Evolutionary conservation across 2,797 vertebrate genomes (phyloP), one percentile per base, ranked within the genome.

Genomic region (Chaenodraco wilsoni): DNA sequence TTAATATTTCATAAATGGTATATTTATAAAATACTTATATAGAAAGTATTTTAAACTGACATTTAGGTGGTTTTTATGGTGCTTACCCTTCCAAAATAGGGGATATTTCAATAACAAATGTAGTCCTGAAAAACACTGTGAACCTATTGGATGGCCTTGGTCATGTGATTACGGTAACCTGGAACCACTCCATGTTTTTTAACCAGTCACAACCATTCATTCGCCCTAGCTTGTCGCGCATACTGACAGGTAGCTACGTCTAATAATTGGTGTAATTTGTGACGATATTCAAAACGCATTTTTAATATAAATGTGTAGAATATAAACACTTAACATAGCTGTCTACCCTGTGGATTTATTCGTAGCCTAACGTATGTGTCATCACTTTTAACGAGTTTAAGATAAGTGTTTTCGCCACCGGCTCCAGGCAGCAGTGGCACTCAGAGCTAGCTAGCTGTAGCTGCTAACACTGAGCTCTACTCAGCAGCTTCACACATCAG

Each of bases 131-230:
- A n/a, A 44, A 17, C 12, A 37, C 41, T 17, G 2, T 41, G 4
- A 72, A 10, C 12, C 41, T 16, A 83, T 83, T 87, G 80, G 79
- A 41, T 65, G 52, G 66, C 49, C 48, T 21, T 0, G 17, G 31
- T 78, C 91, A 94, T 3, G 74, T 92, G 89, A 83, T 12, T 0
- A 0, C 1, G 4, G 19, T 91, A 89, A 93, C 93, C 93, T 92
- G 93, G 94, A 95, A 94, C 1, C 27, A 87, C 33, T 93, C 60
- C 31, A 9, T n/a, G 43, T 62, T 86, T 87, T 89, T 83, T 66
- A 87, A 82, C 87, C 90, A 92, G 72, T 93, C 89, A 87, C 80
- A 91, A 82, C 86, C 91, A 92, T 92, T 94, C 90, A 93, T 92
- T 94, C 81, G 72, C 68, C 71, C 33, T 11, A 73, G 78, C 72